phyloP scores from a whole-genome alignment of 2,888 invertebrate species.

The Chromoteleia sp. region DNA sequence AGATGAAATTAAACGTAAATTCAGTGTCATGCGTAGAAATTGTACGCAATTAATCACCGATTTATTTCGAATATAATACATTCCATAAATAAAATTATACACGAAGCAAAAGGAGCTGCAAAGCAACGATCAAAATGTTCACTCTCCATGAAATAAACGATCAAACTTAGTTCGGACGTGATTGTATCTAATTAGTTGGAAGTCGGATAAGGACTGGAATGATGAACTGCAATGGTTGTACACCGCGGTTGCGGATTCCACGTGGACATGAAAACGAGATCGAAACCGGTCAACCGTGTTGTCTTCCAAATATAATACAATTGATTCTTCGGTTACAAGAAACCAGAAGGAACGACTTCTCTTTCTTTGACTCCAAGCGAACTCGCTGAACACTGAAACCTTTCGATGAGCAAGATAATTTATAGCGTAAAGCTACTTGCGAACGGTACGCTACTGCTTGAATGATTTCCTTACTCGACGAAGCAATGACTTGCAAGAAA shows the following conservation, averaged over 20 bases:
- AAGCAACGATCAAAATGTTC: constrained; percentile 29
- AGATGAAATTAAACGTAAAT: constrained; percentile 16
- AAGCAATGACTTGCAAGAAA: constrained; percentile 43
- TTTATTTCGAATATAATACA: constrained; percentile 5
- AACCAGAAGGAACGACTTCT: constrained; percentile 52
- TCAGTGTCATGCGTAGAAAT: constrained; percentile 38
- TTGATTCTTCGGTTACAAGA: constrained; percentile 49
- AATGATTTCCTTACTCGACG: constrained; percentile 44
- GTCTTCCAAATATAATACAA: constrained; percentile 45
- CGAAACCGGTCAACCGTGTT: constrained; percentile 60
- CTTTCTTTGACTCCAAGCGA: constrained; percentile 35
- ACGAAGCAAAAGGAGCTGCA: neutral
- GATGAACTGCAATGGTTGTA: constrained; percentile 23
- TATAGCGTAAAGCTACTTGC: constrained; percentile 30
- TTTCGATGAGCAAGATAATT: constrained; percentile 62
- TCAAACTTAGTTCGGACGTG: constrained; percentile 21
- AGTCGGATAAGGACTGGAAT: constrained; percentile 50
- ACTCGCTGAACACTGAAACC: constrained; percentile 45
- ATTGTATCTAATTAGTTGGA: constrained; percentile 53
- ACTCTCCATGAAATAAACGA: constrained; percentile 42
- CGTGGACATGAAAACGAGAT: constrained; percentile 52
- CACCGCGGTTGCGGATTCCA: constrained; percentile 19
- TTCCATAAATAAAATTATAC: constrained; percentile 37
- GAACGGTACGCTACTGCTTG: constrained; percentile 27
- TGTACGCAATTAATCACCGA: constrained; percentile 13